Evolutionary conservation across 2,797 vertebrate genomes (phyloP).

Genomic region (Tarsius wallacei): DNA sequence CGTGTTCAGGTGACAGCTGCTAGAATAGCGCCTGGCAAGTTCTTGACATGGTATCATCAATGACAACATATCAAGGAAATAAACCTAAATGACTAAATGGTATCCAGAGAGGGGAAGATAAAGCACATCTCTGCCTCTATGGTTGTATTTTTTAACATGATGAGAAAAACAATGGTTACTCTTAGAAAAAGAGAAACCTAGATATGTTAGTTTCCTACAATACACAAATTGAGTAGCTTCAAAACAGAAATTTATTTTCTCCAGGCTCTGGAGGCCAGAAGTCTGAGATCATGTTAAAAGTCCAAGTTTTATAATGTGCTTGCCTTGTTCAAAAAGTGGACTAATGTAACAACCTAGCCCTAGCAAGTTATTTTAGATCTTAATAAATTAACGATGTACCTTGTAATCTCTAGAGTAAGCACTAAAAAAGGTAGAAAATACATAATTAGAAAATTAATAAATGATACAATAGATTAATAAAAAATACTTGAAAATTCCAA

Average conservation of each 20-base stretch:
- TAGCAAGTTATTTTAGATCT: background rate
- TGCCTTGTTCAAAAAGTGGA: background rate
- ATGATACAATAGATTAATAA: background rate
- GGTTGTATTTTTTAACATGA: background rate
- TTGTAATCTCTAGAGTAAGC: background rate
- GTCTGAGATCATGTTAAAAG: background rate
- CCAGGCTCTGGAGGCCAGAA: background rate
- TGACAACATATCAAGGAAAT: conserved; percentile 15
- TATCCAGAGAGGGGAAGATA: background rate
- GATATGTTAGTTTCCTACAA: background rate
- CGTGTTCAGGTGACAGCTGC: background rate
- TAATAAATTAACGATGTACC: background rate
- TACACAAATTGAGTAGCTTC: background rate
- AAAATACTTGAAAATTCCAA: background rate
- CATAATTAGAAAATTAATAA: background rate
- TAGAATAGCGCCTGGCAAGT: background rate
- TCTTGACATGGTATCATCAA: background rate
- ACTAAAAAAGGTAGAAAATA: background rate
- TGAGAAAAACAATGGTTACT: background rate
- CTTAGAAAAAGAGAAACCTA: background rate
- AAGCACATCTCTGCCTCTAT: background rate
- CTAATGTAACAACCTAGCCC: background rate
- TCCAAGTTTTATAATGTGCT: background rate
- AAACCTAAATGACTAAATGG: background rate
- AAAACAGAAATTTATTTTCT: background rate